Evolutionary conservation across 2,888 invertebrate genomes (phyloP).

Genomic region (Macaria notata): DNA sequence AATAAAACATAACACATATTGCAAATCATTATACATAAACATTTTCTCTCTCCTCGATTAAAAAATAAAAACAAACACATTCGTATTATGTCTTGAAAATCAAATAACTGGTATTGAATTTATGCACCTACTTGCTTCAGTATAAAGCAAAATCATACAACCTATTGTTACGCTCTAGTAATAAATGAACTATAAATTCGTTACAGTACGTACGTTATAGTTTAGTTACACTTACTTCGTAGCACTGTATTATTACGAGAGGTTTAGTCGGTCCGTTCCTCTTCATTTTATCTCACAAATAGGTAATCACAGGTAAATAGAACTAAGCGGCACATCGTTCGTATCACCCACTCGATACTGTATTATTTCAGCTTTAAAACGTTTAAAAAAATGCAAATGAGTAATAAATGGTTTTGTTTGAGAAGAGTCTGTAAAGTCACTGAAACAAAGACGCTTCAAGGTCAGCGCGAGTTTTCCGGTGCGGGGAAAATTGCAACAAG

Average conservation of each 20-base stretch:
- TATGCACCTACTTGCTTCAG: slow-evolving; percentile 2
- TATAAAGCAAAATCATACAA: slow-evolving; percentile 15
- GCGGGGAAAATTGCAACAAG: slow-evolving; percentile 55
- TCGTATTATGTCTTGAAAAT: background rate
- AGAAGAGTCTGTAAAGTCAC: slow-evolving; percentile 44
- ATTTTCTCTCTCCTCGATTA: too few relatives aligned
- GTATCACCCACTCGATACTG: slow-evolving; percentile 5
- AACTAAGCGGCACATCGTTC: slow-evolving; percentile 13
- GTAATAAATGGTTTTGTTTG: slow-evolving; percentile 23
- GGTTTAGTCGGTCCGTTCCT: slow-evolving; percentile 68
- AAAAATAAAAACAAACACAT: background rate
- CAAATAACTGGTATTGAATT: background rate
- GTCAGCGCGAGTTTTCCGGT: slow-evolving; percentile 62
- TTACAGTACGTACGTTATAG: background rate
- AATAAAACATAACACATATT: background rate
- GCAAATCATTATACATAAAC: background rate
- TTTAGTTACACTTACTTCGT: slow-evolving; percentile 78
- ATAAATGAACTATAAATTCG: slow-evolving; percentile 27
- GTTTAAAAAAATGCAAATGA: slow-evolving; percentile 30
- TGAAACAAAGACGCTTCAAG: slow-evolving; percentile 59
- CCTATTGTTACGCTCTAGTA: slow-evolving; percentile 47
- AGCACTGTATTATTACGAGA: slow-evolving; percentile 82
- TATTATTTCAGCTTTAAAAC: slow-evolving; percentile 27
- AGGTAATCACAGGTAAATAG: slow-evolving; percentile 13
- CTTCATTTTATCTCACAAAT: slow-evolving; percentile 53